Conservation (phyloP, 2,113 vertebrate species). For the Patagioenas fasciata region DNA sequence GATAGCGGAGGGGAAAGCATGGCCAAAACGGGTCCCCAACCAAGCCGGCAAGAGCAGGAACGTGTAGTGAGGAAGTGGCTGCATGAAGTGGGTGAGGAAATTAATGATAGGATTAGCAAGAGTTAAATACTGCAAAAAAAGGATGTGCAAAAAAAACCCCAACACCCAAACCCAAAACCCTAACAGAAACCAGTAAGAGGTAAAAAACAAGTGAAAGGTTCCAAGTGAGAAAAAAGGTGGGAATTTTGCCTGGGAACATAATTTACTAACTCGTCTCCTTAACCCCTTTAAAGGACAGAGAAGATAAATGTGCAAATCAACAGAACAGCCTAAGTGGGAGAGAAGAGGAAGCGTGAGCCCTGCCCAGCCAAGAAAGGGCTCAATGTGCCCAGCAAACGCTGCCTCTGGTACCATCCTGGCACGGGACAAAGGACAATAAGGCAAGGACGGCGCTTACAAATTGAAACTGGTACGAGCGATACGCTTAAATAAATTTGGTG, state of each 20-base stretch:
- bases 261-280: background rate
- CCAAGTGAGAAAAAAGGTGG: background rate
- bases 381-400: fast-evolving
- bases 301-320: background rate
- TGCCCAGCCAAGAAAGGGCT: background rate
- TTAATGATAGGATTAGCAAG: background rate
- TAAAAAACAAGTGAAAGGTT: background rate
- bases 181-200: background rate
- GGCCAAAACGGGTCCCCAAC: background rate
- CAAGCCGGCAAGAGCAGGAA: background rate
- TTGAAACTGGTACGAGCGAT: background rate
- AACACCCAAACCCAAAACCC: background rate
- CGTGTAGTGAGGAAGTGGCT: background rate
- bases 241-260: background rate
- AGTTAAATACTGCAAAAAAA: background rate
- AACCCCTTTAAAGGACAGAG: background rate
- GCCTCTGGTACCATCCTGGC: background rate
- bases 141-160: background rate
- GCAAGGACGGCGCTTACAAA: background rate
- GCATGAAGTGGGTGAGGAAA: background rate
- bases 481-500: background rate
- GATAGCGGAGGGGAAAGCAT: background rate
- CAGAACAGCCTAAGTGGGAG: background rate
- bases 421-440: background rate
- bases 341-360: background rate